Percentiles rank a stretch among this genome's conserved stretches.
These are phyloP conservation scores for Meda fulgida DNA, from an alignment of 2,797 vertebrate species.

Conservation along the genomic window DNA sequence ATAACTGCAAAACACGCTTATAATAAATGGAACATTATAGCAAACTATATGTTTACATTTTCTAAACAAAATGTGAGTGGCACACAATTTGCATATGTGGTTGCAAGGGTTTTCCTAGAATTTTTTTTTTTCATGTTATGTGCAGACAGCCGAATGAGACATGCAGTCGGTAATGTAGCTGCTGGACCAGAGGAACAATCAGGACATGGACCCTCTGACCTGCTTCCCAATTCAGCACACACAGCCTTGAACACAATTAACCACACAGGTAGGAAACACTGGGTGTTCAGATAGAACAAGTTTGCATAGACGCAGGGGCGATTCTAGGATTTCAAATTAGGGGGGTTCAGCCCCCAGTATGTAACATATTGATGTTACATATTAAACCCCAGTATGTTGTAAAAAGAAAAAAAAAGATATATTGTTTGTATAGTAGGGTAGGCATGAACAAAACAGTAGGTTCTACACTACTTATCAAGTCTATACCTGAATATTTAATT, in stretches of 20 bases:
- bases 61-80: not conserved
- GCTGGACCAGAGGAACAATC: slow-evolving; percentile 48
- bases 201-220: slow-evolving; percentile 30
- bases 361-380: too few relatives aligned
- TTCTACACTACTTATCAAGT: not conserved
- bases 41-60: not conserved
- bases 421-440: not conserved
- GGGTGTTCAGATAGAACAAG: not conserved
- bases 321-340: not conserved
- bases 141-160: slow-evolving; percentile 53
- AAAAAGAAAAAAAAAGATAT: too few relatives aligned
- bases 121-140: slow-evolving; percentile 2
- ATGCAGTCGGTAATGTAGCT: slow-evolving; percentile 27
- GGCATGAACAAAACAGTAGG: not conserved
- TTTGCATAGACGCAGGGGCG: not conserved
- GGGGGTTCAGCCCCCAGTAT: too few relatives aligned
- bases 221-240: slow-evolving; percentile 31
- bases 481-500: not conserved
- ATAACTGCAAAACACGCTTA: not conserved
- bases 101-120: not conserved
- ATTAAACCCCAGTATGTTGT: too few relatives aligned
- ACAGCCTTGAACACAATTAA: slow-evolving; percentile 41
- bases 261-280: slow-evolving; percentile 47
- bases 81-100: too few relatives aligned
- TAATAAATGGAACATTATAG: not conserved